A percentile compares a stretch with the other conserved stretches of the same genome.
phyloP scores from a whole-genome alignment of 2,113 vertebrate species.

The Lycaon pictus region DNA sequence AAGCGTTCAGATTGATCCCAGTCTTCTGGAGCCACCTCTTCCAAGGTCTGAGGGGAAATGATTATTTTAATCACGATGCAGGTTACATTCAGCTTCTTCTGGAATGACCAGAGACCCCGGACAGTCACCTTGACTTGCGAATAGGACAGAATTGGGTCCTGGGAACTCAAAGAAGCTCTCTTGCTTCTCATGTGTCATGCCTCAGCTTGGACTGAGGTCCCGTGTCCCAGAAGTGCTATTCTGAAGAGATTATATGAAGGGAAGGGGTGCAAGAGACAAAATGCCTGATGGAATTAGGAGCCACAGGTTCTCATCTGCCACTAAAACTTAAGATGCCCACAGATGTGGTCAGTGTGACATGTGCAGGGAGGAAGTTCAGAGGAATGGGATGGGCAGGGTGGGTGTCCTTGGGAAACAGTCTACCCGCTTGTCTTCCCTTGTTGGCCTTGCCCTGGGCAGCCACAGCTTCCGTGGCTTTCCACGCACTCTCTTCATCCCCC shows the following conservation, averaged over 20 bases:
- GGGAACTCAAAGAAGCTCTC: not conserved
- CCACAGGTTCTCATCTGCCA: conserved; percentile 66
- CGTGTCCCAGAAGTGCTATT: conserved; percentile 18
- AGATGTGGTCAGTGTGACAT: conserved; percentile 78
- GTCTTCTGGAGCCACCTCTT: conserved; percentile 25
- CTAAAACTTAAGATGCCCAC: conserved; percentile 76
- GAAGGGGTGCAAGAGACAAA: conserved; percentile 63
- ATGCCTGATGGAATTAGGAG: conserved; percentile 33
- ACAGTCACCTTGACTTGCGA: not conserved
- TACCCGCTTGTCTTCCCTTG: conserved; percentile 88
- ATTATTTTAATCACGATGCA: not conserved
- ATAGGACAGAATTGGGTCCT: not conserved
- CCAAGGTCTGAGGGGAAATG: conserved; percentile 7
- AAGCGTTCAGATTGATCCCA: conserved; percentile 59
- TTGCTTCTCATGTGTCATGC: not conserved
- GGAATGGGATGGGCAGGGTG: not conserved
- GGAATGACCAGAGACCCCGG: conserved; percentile 47
- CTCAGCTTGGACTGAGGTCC: not conserved
- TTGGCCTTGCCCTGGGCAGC: conserved; percentile 98
- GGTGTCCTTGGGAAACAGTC: not conserved
- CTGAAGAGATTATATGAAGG: conserved; percentile 45
- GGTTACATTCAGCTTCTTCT: not conserved
- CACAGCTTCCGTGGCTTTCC: conserved; percentile 98
- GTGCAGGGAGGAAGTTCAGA: conserved; percentile 70
- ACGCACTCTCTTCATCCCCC: conserved; percentile 96